These are phyloP conservation scores for Agelas oroides DNA, from an alignment of 37 sponge, comb jelly and placozoan genomes.

Conservation along the genomic window DNA sequence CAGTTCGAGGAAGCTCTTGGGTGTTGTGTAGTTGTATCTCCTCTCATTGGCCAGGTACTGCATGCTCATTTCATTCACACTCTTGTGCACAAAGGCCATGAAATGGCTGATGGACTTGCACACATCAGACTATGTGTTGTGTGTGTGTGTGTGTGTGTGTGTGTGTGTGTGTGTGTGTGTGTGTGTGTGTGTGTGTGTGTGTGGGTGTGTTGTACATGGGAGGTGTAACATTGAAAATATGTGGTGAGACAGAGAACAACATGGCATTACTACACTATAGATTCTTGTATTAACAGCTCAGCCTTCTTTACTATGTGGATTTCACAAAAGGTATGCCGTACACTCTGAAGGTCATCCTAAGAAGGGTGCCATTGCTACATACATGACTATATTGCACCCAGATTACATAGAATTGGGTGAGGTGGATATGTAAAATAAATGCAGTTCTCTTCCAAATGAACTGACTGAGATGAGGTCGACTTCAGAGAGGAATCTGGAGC, in stretches of 20 bases:
- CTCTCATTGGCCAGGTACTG: slow-evolving; percentile 93
- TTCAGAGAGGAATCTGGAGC: slow-evolving; percentile 90
- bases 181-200: not conserved
- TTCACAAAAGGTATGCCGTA: too few species aligned
- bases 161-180: not conserved
- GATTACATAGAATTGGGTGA: too few species aligned
- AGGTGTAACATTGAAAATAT: not conserved
- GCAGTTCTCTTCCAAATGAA: too few species aligned
- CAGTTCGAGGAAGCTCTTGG: slow-evolving; percentile 98
- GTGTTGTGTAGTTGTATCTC: slow-evolving; percentile 99
- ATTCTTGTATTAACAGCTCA: too few species aligned
- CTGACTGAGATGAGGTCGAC: slow-evolving; percentile 85
- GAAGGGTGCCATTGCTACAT: too few species aligned
- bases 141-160: not conserved
- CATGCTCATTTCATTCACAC: slow-evolving; percentile 94
- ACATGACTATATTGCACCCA: too few species aligned
- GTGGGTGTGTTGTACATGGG: not conserved
- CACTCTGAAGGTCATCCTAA: too few species aligned
- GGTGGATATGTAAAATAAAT: too few species aligned
- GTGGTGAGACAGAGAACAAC: not conserved
- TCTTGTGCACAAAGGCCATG: slow-evolving; percentile 95
- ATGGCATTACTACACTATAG: too few species aligned
- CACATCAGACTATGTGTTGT: slow-evolving; percentile 55
- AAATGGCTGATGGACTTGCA: slow-evolving; percentile 82
- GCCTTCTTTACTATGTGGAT: too few species aligned